phyloP scores from a whole-genome alignment of 2,888 invertebrate genomes.

The Eulithis testata region DNA sequence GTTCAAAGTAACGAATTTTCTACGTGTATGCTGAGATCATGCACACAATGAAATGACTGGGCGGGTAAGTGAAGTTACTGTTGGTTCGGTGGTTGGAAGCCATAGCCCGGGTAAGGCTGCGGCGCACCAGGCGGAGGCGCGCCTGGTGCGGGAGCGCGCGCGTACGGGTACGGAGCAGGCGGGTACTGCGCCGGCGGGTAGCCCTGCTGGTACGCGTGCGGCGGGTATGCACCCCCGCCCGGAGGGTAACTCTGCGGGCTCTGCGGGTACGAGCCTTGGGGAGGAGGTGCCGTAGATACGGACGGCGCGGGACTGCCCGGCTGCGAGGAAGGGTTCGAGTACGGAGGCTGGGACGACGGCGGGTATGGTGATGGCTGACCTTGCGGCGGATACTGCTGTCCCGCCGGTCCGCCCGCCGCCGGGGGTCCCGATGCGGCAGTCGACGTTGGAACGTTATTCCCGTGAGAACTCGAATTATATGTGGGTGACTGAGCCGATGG shows the following conservation, averaged over 20 bases:
- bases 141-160: constrained; percentile 85
- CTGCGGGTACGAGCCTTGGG: constrained; percentile 83
- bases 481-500: constrained; percentile 87
- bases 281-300: constrained; percentile 83
- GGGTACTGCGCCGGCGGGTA: constrained; percentile 84
- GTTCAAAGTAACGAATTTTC: too few species aligned
- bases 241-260: constrained; percentile 80
- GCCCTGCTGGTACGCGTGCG: constrained; percentile 81
- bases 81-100: constrained; percentile 91
- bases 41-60: constrained; percentile 15
- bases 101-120: constrained; percentile 90
- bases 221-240: constrained; percentile 76
- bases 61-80: constrained; percentile 66
- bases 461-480: constrained; percentile 85
- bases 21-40: too few species aligned
- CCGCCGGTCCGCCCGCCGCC: constrained; percentile 81
- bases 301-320: constrained; percentile 81
- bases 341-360: constrained; percentile 84
- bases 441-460: constrained; percentile 77
- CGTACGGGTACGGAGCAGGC: constrained; percentile 83
- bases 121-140: constrained; percentile 89
- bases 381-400: constrained; percentile 86
- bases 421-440: constrained; percentile 80
- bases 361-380: constrained; percentile 87
- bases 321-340: constrained; percentile 83